Conservation (phyloP, 2,888 invertebrate genomes). For the Geophilus truncorum region DNA sequence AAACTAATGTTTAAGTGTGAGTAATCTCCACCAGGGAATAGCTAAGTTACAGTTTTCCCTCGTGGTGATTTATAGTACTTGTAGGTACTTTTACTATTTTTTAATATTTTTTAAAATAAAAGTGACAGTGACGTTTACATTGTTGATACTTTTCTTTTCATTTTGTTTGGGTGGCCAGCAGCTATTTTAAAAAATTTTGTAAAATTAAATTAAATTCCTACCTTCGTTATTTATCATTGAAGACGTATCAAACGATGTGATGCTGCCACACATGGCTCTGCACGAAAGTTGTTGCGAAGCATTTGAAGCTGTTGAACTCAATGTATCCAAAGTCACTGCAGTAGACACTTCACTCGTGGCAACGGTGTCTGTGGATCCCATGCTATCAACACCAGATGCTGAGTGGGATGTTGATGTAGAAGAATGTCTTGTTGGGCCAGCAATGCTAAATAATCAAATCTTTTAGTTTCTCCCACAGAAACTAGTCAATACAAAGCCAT, state of each 20-base stretch:
- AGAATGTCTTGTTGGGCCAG: constrained; percentile 30
- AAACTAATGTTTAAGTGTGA: too few relatives aligned
- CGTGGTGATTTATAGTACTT: too few relatives aligned
- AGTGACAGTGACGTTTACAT: too few relatives aligned
- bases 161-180: too few relatives aligned
- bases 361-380: constrained; percentile 57
- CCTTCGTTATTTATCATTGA: constrained; percentile 56
- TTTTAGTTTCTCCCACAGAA: background rate
- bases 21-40: too few relatives aligned
- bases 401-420: constrained; percentile 33
- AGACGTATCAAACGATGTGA: constrained; percentile 54
- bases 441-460: background rate
- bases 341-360: constrained; percentile 55
- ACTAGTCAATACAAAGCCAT: background rate
- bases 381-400: constrained; percentile 43
- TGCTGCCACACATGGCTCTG: constrained; percentile 55
- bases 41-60: too few relatives aligned
- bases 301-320: constrained; percentile 50
- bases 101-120: too few relatives aligned
- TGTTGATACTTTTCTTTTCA: too few relatives aligned
- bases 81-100: too few relatives aligned
- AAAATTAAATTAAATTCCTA: constrained; percentile 42
- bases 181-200: too few relatives aligned
- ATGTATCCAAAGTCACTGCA: constrained; percentile 55
- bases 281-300: constrained; percentile 54